These are phyloP conservation scores for Syrphus vitripennis DNA, from an alignment of 2,888 invertebrate species.

Conservation along the genomic window DNA sequence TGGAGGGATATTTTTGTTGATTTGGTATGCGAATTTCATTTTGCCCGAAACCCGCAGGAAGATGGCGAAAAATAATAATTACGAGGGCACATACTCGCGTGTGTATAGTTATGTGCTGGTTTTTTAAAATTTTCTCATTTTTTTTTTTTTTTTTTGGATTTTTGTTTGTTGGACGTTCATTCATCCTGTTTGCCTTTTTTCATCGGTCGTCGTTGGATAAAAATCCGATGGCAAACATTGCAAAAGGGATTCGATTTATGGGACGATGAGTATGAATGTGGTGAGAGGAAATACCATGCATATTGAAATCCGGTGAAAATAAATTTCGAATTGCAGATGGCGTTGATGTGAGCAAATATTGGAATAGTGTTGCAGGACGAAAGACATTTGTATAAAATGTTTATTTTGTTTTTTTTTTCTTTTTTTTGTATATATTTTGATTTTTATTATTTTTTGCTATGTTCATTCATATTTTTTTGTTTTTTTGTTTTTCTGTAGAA, in stretches of 20 bases:
- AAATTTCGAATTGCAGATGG: conserved; percentile 71
- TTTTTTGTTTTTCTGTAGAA: background rate
- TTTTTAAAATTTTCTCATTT: too few species aligned
- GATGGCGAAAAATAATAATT: conserved; percentile 70
- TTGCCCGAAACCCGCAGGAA: conserved; percentile 60
- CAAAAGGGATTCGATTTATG: conserved; percentile 68
- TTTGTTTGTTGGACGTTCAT: conserved; percentile 24
- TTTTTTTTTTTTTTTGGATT: conserved; percentile 3
- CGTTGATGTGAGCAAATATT: conserved; percentile 71
- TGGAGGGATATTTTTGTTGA: conserved; percentile 66
- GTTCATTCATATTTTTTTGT: background rate
- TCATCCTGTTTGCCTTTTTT: conserved; percentile 48
- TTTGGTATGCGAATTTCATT: conserved; percentile 70
- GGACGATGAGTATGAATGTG: conserved; percentile 67
- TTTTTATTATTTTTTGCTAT: conserved; percentile 16
- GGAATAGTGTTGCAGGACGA: conserved; percentile 62
- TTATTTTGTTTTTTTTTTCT: background rate
- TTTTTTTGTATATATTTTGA: background rate
- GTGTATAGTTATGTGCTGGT: background rate
- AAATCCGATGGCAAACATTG: conserved; percentile 68
- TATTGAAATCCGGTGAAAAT: conserved; percentile 71
- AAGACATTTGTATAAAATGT: conserved; percentile 49
- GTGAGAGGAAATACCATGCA: conserved; percentile 68
- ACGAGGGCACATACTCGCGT: conserved; percentile 42
- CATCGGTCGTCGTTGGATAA: conserved; percentile 50